Conservation (phyloP, 2,797 vertebrate species). For the Atherinosoma microstoma region DNA sequence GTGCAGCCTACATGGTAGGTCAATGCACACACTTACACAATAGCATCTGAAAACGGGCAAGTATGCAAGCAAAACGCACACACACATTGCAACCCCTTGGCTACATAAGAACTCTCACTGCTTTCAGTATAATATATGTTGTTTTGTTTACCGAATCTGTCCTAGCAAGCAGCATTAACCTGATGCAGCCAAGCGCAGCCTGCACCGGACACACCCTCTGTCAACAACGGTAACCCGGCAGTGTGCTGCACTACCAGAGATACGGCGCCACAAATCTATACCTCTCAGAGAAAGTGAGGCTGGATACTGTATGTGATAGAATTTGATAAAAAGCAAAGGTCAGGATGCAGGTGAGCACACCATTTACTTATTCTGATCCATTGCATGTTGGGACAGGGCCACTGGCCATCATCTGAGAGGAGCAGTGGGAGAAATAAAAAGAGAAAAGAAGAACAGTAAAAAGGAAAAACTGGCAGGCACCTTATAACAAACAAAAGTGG, state of each 20-base stretch:
- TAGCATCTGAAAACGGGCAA: conserved; percentile 23
- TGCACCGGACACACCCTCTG: conserved; percentile 64
- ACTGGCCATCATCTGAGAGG: conserved; percentile 35
- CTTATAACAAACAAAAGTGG: conserved; percentile 55
- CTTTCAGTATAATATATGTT: conserved; percentile 55
- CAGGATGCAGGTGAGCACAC: conserved; percentile 47
- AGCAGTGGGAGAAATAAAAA: background rate
- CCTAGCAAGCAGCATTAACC: conserved; percentile 64
- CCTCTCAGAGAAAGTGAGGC: conserved; percentile 43
- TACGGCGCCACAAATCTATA: conserved; percentile 72
- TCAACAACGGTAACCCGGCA: conserved; percentile 64
- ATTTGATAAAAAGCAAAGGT: conserved; percentile 68
- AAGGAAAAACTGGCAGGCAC: conserved; percentile 45
- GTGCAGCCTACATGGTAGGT: conserved; percentile 35
- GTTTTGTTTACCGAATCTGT: conserved; percentile 65
- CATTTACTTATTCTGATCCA: conserved; percentile 68
- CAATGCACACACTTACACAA: conserved; percentile 37
- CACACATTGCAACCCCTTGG: conserved; percentile 30
- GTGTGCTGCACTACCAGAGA: conserved; percentile 55
- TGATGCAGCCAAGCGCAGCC: conserved; percentile 60
- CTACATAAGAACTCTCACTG: conserved; percentile 36
- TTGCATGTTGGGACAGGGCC: conserved; percentile 37
- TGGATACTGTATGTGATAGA: conserved; percentile 45
- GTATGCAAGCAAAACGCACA: conserved; percentile 36
- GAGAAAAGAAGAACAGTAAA: conserved; percentile 2